These are phyloP conservation scores for Alouatta palliata DNA, from an alignment of 2,113 vertebrate genomes.

Conservation along the genomic window DNA sequence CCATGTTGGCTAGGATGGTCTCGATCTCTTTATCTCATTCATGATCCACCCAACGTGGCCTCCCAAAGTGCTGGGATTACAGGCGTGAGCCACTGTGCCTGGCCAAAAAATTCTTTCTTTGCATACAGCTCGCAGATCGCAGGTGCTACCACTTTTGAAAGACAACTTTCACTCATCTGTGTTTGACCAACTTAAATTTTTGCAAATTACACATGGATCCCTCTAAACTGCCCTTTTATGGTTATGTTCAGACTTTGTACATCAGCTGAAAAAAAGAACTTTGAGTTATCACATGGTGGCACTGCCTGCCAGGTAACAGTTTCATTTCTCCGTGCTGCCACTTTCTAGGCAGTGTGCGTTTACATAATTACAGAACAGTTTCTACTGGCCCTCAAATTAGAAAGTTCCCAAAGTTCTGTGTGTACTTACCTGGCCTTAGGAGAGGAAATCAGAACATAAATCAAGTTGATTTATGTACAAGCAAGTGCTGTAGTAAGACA, in stretches of 20 bases:
- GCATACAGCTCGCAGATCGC: not conserved
- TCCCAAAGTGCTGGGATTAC: too few relatives aligned
- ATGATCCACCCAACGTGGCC: too few relatives aligned
- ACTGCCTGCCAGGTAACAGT: not conserved
- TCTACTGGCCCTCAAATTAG: not conserved
- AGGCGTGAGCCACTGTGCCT: too few relatives aligned
- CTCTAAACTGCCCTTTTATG: not conserved
- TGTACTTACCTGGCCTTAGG: not conserved
- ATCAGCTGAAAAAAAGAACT: not conserved
- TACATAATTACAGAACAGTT: not conserved
- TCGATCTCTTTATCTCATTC: too few relatives aligned
- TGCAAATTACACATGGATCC: not conserved
- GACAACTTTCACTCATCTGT: not conserved
- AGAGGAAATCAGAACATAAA: not conserved
- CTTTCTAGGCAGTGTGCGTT: not conserved
- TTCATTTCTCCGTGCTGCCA: not conserved
- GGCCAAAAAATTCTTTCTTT: not conserved
- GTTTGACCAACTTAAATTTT: not conserved
- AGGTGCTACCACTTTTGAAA: not conserved
- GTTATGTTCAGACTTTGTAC: not conserved
- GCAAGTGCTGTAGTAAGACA: not conserved
- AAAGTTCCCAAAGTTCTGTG: not conserved
- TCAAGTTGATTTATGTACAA: not conserved
- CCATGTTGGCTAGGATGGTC: too few relatives aligned
- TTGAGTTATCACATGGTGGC: not conserved